Conservation (phyloP, 2,888 invertebrate genomes). For the Ormyrus thymus region DNA sequence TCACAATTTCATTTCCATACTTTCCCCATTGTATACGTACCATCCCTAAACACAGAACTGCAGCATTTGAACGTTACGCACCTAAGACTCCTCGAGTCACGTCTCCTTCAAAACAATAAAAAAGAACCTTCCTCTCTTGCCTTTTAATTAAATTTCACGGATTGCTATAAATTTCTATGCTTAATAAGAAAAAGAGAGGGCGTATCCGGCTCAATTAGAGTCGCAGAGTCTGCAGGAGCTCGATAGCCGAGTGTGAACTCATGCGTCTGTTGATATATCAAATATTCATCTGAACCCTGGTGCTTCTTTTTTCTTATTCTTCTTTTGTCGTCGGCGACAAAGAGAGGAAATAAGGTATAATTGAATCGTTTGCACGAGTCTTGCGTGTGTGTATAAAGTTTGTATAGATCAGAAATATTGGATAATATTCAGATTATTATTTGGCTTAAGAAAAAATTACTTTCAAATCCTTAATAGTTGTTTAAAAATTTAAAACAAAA, state of each 20-base stretch:
- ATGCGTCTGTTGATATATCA: slow-evolving; percentile 5
- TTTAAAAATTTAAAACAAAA: too few relatives aligned
- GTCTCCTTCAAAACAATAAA: too few relatives aligned
- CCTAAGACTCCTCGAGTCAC: too few relatives aligned
- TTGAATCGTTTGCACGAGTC: slow-evolving; percentile 15
- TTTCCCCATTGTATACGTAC: neutral
- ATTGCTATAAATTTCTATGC: slow-evolving; percentile 25
- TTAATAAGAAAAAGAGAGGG: neutral
- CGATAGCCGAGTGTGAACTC: neutral
- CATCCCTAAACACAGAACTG: too few relatives aligned
- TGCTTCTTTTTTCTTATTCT: neutral
- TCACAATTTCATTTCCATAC: too few relatives aligned
- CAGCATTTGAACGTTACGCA: neutral
- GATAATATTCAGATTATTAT: too few relatives aligned
- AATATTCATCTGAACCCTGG: slow-evolving; percentile 18
- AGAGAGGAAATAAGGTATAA: neutral
- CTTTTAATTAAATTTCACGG: slow-evolving; percentile 35
- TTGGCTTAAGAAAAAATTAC: too few relatives aligned
- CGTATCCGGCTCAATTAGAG: slow-evolving; percentile 23
- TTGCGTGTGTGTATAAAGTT: neutral
- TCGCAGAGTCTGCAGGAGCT: neutral
- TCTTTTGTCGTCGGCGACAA: neutral
- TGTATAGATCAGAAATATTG: too few relatives aligned
- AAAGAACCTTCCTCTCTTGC: neutral
- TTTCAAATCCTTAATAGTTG: too few relatives aligned